These are phyloP conservation scores for Apis cerana DNA, from an alignment of 1,140 invertebrate species.

Conservation along the genomic window DNA sequence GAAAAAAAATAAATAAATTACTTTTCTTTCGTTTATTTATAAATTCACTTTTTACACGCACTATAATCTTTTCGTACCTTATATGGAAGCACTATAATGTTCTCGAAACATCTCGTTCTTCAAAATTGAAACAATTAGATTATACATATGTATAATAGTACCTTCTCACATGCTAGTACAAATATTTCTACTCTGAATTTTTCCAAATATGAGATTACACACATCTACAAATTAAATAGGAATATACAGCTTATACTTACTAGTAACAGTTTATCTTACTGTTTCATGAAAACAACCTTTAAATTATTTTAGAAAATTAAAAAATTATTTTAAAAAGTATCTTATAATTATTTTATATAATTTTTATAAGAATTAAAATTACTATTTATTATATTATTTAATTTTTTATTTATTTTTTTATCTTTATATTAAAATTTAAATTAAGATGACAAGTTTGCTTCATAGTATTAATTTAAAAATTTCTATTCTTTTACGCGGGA, in stretches of 20 bases:
- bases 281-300: slow-evolving; percentile 16
- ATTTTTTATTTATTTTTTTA: neutral
- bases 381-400: neutral
- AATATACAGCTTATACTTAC: neutral
- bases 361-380: neutral
- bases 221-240: slow-evolving; percentile 16
- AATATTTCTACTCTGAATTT: slow-evolving; percentile 29
- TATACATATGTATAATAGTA: slow-evolving; percentile 7
- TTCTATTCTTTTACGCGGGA: neutral
- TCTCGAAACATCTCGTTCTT: slow-evolving; percentile 36
- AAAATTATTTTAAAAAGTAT: neutral
- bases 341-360: neutral
- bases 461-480: neutral
- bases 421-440: neutral
- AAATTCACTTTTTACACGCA: neutral
- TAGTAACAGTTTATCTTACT: neutral
- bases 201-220: slow-evolving; percentile 33
- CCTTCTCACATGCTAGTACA: neutral
- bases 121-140: slow-evolving; percentile 18
- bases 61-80: slow-evolving; percentile 18
- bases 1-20: slow-evolving; percentile 10
- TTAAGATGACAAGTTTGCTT: neutral
- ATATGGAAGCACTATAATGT: slow-evolving; percentile 55
- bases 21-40: neutral
- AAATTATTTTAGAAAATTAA: neutral